Evolutionary conservation across 2,797 vertebrate genomes (phyloP).

Genomic region (Phoxinus dragarum): DNA sequence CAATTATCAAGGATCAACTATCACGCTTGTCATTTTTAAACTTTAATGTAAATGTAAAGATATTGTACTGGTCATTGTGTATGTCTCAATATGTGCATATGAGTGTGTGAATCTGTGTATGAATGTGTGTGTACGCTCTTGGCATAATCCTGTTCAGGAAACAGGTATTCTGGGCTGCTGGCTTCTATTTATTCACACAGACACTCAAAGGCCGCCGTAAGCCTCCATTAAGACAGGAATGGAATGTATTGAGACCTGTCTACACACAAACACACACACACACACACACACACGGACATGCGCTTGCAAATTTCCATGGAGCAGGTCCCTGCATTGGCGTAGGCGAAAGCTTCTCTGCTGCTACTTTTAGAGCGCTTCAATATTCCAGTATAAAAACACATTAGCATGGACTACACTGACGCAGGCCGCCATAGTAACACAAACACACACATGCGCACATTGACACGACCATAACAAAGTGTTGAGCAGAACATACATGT

Average conservation of each 20-base stretch:
- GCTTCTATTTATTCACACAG: constrained; percentile 52
- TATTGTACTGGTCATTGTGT: constrained; percentile 22
- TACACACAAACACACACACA: constrained; percentile 54
- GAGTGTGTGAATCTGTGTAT: constrained; percentile 34
- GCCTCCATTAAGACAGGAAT: constrained; percentile 57
- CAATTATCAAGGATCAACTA: neutral
- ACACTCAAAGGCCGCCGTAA: constrained; percentile 51
- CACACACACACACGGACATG: constrained; percentile 45
- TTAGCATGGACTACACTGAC: constrained; percentile 28
- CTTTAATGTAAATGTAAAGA: constrained; percentile 19
- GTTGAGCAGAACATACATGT: neutral
- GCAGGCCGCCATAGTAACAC: constrained; percentile 27
- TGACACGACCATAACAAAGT: neutral
- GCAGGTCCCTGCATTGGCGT: constrained; percentile 55
- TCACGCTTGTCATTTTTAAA: neutral
- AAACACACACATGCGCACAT: neutral
- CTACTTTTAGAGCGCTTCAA: constrained; percentile 59
- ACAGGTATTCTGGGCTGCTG: constrained; percentile 65
- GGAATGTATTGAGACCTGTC: constrained; percentile 55
- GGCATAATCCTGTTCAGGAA: constrained; percentile 56
- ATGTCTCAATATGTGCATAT: constrained; percentile 13
- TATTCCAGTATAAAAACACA: constrained; percentile 59
- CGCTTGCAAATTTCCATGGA: constrained; percentile 53
- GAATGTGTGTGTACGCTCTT: constrained; percentile 45
- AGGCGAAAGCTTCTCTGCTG: constrained; percentile 58